A percentile compares a stretch with the other conserved stretches of the same genome.
These are phyloP conservation scores for Protomyctophum bolini DNA, from an alignment of 2,113 vertebrate species.

Conservation along the genomic window DNA sequence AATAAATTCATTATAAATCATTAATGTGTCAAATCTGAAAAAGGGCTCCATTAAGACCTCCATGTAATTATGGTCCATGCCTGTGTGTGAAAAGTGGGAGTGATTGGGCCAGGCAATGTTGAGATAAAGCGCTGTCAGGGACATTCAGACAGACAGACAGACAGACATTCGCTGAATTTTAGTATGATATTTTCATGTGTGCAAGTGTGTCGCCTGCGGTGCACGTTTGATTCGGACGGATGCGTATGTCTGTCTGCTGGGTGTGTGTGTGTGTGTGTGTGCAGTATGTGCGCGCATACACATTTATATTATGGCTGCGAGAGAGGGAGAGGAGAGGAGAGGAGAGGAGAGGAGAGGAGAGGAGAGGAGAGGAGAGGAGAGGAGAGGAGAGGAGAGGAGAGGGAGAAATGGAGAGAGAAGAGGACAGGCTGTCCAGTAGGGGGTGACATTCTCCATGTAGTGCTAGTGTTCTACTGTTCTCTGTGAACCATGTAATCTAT, in stretches of 20 bases:
- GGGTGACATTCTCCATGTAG: slow-evolving; percentile 68
- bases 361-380: neutral
- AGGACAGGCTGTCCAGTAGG: slow-evolving; percentile 54
- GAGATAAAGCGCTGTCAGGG: too few species aligned
- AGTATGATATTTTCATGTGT: neutral
- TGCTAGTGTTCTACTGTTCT: neutral
- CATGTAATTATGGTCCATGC: too few species aligned
- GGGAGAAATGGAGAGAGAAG: neutral
- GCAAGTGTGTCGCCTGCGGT: slow-evolving; percentile 11
- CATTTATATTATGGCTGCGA: neutral
- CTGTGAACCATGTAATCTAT: slow-evolving; percentile 36
- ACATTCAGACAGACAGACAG: too few species aligned
- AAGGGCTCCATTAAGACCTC: too few species aligned
- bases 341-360: neutral
- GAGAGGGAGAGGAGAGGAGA: neutral
- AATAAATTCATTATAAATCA: too few species aligned
- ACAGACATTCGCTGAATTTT: too few species aligned
- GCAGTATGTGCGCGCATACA: neutral
- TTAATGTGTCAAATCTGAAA: too few species aligned
- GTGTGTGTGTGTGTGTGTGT: neutral
- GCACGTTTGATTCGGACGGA: neutral
- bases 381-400: too few species aligned
- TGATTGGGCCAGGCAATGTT: too few species aligned
- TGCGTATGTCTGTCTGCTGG: too few species aligned
- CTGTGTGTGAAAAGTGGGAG: too few species aligned